phyloP scores from a whole-genome alignment of 2,113 vertebrate species.

The Arvicanthis niloticus region DNA sequence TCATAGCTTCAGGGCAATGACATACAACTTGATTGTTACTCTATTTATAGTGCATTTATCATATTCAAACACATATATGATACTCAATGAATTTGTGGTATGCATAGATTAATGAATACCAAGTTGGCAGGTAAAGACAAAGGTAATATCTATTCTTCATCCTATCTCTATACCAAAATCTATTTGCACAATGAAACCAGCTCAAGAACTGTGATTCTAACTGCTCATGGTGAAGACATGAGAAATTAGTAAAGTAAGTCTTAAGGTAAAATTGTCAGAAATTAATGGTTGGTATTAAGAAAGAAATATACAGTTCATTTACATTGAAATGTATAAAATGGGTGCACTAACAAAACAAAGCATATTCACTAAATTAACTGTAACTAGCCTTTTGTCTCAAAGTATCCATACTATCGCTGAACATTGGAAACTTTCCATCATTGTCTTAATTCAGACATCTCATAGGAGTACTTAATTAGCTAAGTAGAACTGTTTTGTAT shows the following conservation, averaged over 20 bases:
- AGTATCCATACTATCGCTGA: neutral
- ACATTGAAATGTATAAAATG: neutral
- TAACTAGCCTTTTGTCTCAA: neutral
- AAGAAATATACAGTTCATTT: neutral
- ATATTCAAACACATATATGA: neutral
- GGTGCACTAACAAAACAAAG: neutral
- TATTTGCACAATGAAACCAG: neutral
- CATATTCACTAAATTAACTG: neutral
- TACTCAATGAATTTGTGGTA: neutral
- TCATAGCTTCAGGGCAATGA: neutral
- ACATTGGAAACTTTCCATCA: constrained; percentile 7
- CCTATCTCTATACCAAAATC: neutral
- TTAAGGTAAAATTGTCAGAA: constrained; percentile 5
- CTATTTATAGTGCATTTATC: neutral
- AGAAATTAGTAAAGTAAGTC: constrained; percentile 1
- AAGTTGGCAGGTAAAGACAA: neutral
- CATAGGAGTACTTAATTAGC: constrained; percentile 29
- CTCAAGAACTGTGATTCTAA: neutral
- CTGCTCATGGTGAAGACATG: neutral
- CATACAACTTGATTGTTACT: neutral
- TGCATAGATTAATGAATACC: neutral
- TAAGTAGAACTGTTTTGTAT: constrained; percentile 1
- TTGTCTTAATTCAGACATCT: neutral
- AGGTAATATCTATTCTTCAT: neutral
- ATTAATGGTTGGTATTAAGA: neutral